These are phyloP conservation scores for Xanthorhoe designata DNA, from an alignment of 2,888 invertebrate species.

Conservation along the genomic window DNA sequence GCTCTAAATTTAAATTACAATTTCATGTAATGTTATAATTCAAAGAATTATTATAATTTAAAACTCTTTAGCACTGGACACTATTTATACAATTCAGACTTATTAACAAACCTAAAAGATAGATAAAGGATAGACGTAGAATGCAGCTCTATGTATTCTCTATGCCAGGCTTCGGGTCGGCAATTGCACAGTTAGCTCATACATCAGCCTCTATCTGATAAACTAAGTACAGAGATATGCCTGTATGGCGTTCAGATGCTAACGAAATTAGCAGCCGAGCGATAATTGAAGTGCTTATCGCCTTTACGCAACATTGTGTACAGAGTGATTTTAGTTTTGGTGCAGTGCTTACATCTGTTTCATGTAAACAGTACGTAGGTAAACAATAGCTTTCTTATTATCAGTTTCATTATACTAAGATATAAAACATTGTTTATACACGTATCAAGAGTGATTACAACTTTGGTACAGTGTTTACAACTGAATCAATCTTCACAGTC, in stretches of 20 bases:
- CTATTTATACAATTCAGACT: no score
- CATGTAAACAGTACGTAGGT: not conserved
- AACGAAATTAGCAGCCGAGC: constrained; percentile 51
- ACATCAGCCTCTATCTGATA: constrained; percentile 26
- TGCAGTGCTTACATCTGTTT: constrained; percentile 19
- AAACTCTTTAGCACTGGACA: no score
- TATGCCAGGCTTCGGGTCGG: not conserved
- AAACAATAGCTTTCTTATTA: not conserved
- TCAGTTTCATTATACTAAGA: no score
- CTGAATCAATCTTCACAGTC: not conserved
- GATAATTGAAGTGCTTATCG: constrained; percentile 45
- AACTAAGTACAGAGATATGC: constrained; percentile 43
- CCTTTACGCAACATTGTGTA: constrained; percentile 34
- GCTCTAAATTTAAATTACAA: no score
- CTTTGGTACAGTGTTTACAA: no score
- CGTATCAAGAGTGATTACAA: no score
- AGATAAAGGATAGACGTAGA: no score
- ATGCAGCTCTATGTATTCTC: not conserved
- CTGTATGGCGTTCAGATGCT: constrained; percentile 46
- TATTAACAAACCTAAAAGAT: no score
- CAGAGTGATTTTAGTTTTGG: constrained; percentile 28
- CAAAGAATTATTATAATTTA: no score
- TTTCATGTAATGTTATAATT: no score
- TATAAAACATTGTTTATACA: no score
- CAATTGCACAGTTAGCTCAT: constrained; percentile 21